These are phyloP conservation scores for Diabrotica virgifera DNA, from an alignment of 1,140 invertebrate species.

Conservation along the genomic window DNA sequence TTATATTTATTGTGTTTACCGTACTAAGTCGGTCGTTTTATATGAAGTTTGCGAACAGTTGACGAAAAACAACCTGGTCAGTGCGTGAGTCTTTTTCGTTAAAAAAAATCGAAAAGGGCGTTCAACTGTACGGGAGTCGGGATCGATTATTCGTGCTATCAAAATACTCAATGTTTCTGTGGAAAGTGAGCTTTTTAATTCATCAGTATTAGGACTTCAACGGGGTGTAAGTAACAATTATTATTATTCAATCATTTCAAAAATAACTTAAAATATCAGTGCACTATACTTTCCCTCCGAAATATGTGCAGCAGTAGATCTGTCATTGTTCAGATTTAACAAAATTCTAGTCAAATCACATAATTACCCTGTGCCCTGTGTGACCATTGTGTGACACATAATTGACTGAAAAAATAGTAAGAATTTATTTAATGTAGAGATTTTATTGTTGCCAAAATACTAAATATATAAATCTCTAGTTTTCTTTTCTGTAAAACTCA, in stretches of 20 bases:
- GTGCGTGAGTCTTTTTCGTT: slow-evolving; percentile 11
- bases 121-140: neutral
- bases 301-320: too few relatives aligned
- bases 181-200: slow-evolving; percentile 5
- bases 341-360: too few relatives aligned
- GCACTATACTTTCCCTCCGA: too few relatives aligned
- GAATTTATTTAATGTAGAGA: too few relatives aligned
- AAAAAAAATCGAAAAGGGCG: neutral
- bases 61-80: slow-evolving; percentile 14
- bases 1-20: slow-evolving; percentile 19
- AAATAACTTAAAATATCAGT: too few relatives aligned
- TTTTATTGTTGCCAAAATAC: too few relatives aligned
- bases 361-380: too few relatives aligned
- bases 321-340: too few relatives aligned
- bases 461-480: too few relatives aligned
- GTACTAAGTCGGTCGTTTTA: slow-evolving; percentile 8
- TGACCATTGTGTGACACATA: too few relatives aligned
- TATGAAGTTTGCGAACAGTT: slow-evolving; percentile 11
- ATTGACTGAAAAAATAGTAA: too few relatives aligned
- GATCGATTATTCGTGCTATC: neutral
- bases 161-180: slow-evolving; percentile 16
- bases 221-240: slow-evolving; percentile 26
- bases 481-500: too few relatives aligned
- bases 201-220: slow-evolving; percentile 22
- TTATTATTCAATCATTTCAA: neutral